These are phyloP conservation scores for Drosophila testacea DNA, from an alignment of 2,888 invertebrate genomes.

Conservation along the genomic window DNA sequence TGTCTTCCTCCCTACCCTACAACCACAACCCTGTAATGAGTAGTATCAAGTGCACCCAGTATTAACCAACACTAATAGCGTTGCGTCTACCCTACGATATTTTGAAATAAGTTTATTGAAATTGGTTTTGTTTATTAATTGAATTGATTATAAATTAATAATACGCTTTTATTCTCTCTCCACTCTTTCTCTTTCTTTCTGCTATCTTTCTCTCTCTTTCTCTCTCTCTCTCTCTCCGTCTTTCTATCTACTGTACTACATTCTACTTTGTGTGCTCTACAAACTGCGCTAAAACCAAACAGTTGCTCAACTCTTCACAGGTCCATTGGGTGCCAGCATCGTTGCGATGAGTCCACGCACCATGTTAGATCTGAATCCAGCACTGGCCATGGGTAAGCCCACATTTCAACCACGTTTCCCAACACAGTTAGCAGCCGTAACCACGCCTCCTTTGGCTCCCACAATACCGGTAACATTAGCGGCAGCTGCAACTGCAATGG, in stretches of 20 bases:
- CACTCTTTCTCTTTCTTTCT: constrained; percentile 28
- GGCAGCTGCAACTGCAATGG: constrained; percentile 14
- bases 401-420: constrained; percentile 81
- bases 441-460: background rate
- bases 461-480: constrained; percentile 24
- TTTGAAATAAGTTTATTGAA: constrained; percentile 32
- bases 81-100: constrained; percentile 47
- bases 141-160: constrained; percentile 34
- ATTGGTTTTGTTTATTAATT: constrained; percentile 32
- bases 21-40: constrained; percentile 15
- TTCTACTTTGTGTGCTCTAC: constrained; percentile 2
- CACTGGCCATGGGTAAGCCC: constrained; percentile 85
- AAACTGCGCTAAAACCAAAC: constrained; percentile 59
- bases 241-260: constrained; percentile 35
- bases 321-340: constrained; percentile 85
- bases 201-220: constrained; percentile 36
- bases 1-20: background rate
- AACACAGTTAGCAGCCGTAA: constrained; percentile 63
- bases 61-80: constrained; percentile 44
- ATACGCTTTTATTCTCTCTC: constrained; percentile 41
- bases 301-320: constrained; percentile 83
- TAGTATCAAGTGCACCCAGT: constrained; percentile 34
- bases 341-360: constrained; percentile 85
- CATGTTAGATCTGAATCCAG: constrained; percentile 85
- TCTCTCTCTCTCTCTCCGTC: constrained; percentile 41